Evolutionary conservation across 64 coral and sea anemone species (phyloP), one percentile per base, ranked within the genome.

Genomic region (Exaiptasia diaphana): DNA sequence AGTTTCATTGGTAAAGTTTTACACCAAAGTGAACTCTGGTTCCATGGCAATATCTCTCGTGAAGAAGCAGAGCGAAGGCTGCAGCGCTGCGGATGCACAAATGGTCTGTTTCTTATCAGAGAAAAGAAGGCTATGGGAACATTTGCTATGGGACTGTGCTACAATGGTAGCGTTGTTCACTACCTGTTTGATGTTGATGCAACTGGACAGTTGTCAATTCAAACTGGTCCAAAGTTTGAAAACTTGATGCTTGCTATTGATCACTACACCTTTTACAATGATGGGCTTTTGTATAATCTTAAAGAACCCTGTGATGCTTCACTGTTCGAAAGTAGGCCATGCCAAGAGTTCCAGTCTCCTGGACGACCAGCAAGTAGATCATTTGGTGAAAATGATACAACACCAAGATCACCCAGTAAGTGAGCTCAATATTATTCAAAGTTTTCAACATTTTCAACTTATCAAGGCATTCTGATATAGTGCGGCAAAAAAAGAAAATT

Each of bases 221-320:
- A 88, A 55, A 92, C 95, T 34, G 95, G 95, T 21, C 95, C 95
- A 27, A 99, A 99, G 68, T 99, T 99, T 93, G 90, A 92, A 40
- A 99, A 99, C 56, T 36, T 99, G 14, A 99, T 99, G 95, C 74
- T 92, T 15, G 90, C 89, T 20, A 59, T 93, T 17, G 95, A 99
- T 42, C 85, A 99, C 50, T 99, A 99, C 38, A 37, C 65, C 3
- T 67, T 80, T 8, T 40, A 81, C 50, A 83, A 91, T 31, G 95
- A 99, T 74, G 95, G 95, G 11, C 81, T 99, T 12, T 59, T 99
- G 3, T 89, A 89, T 41, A 85, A 84, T 40, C 71, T 99, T 17
- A 50, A 30, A 26, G 90, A 89, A 44, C 85, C 95, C 3, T 99
- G 89, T 89, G 80, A 85, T 28, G 63, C 83, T 62, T 62, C 82